Evolutionary conservation across 2,888 invertebrate genomes (phyloP), one percentile per base, ranked within the genome.

Genomic region (Protula sp.): DNA sequence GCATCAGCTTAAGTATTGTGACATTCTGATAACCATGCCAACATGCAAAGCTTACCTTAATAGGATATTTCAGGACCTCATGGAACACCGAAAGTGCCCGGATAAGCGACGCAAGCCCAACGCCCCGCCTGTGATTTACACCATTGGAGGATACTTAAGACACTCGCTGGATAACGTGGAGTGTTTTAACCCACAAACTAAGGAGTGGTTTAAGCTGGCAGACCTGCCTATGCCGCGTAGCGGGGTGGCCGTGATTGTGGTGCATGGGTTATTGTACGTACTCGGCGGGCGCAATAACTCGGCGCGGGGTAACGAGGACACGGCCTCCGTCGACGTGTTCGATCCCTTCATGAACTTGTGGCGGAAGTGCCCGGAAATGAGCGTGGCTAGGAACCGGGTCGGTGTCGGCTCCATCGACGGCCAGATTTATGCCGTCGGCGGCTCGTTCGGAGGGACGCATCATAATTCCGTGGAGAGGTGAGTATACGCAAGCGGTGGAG

Each of bases 371-470:
- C 79, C 88, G 86, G 74, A 76, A 2, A 82, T 94, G 93, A 88
- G 90, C 14, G 88, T 89, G 52, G 89, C 93, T 0, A 83, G 94
- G 54, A 92, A 93, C 80, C 85, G 94, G 72, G 89, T 93, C 26
- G 94, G 94, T 4, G 93, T 93, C 2, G 92, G 92, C n/a, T 92
- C 93, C 31, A 90, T 94, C 87, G 94, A 94, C 74, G 92, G 91
- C 28, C 83, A 91, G 65, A 83, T 94, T 59, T 94, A 94, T 77
- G 93, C 94, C 2, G 91, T 94, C 0, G 94, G 94, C 0, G 94
- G 94, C 0, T 91, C 92, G 2, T 89, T 91, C 4, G 91, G 90
- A 26, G 86, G 88, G 2, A 89, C 88, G 72, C 92, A 91, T 80
- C 93, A 93, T 75, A 89, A 87, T 76, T 88, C 90, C 61, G 93